Conservation (phyloP, 2,797 vertebrate genomes). For the Staurois parvus region DNA sequence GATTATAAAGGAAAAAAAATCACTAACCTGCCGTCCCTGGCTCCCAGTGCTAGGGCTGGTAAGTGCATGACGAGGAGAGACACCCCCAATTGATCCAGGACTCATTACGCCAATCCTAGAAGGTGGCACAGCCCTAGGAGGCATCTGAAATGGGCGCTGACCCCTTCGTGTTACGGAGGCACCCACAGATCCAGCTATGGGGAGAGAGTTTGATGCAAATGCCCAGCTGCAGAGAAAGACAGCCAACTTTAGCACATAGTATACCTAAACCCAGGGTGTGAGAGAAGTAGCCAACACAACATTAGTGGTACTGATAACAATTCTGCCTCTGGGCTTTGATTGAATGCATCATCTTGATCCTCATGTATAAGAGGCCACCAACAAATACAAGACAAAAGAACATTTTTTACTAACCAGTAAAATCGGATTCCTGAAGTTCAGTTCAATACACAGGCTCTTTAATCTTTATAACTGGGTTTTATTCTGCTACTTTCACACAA, state of each 20-base stretch:
- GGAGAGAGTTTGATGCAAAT: conserved; percentile 94
- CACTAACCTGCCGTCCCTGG: conserved; percentile 90
- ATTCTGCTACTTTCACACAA: too few species aligned
- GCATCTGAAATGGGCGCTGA: conserved; percentile 89
- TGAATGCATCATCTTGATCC: too few species aligned
- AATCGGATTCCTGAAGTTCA: too few species aligned
- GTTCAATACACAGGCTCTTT: too few species aligned
- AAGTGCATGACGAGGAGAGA: conserved; percentile 87
- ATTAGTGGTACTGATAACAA: too few species aligned
- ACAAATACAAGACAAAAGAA: too few species aligned
- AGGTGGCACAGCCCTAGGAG: conserved; percentile 85
- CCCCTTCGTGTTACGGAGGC: conserved; percentile 85
- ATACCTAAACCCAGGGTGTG: not conserved
- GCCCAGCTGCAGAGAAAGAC: conserved; percentile 82
- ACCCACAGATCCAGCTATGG: conserved; percentile 97
- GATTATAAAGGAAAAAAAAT: too few species aligned
- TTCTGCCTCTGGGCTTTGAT: too few species aligned
- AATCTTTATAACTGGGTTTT: too few species aligned
- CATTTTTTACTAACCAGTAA: too few species aligned
- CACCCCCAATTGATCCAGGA: conserved; percentile 83
- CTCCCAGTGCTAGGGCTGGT: conserved; percentile 82
- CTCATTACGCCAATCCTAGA: conserved; percentile 86
- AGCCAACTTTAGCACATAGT: not conserved
- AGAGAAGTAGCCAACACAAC: too few species aligned
- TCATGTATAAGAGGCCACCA: too few species aligned